Evolutionary conservation across 2,113 vertebrate genomes (phyloP), one percentile per base, ranked within the genome.

Genomic region (Grantiella picta): DNA sequence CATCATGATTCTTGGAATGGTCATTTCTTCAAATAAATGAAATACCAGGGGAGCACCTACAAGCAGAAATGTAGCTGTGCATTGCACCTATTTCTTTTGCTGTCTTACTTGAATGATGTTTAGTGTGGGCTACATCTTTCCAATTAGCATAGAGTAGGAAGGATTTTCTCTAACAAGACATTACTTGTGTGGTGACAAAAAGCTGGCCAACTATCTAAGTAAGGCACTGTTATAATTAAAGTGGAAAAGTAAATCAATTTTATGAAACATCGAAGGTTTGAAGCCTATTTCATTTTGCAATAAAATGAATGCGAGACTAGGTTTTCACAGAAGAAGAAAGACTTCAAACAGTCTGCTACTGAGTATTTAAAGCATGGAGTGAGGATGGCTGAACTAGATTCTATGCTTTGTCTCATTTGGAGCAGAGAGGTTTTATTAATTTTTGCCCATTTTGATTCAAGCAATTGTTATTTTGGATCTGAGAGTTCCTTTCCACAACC

Each of bases 321-420:
- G 31, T 92, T 94, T 94, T 90, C 63, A 82, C 23, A 89, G 57
- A 72, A 18, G 45, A 92, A 76, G 36, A 94, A 90, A 95, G 87
- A 47, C 71, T 92, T 94, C 91, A 70, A 22, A 24, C 53, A 86
- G 35, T 22, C 77, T 86, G 12, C 90, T 80, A 35, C 49, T 31
- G 81, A 61, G 70, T 28, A 80, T 90, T 93, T 93, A 93, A 94
- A 88, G 45, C 4, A 0, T 15, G 2, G 59, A 65, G 33, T 76
- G 54, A 90, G 75, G 45, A 72, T 72, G 50, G 45, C 40, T 96
- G 82, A 90, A 69, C 49, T 85, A 57, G 44, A 72, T 90, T 96
- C 82, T 89, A 16, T 81, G 33, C 71, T 80, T 83, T 94, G 28
- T 38, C 49, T 79, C 53, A 53, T 87, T 80, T 33, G 31, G 21